Percentiles rank a stretch among this genome's conserved stretches.
These are phyloP conservation scores for Oeneis ivallda DNA, from an alignment of 2,888 invertebrate species.

Conservation along the genomic window DNA sequence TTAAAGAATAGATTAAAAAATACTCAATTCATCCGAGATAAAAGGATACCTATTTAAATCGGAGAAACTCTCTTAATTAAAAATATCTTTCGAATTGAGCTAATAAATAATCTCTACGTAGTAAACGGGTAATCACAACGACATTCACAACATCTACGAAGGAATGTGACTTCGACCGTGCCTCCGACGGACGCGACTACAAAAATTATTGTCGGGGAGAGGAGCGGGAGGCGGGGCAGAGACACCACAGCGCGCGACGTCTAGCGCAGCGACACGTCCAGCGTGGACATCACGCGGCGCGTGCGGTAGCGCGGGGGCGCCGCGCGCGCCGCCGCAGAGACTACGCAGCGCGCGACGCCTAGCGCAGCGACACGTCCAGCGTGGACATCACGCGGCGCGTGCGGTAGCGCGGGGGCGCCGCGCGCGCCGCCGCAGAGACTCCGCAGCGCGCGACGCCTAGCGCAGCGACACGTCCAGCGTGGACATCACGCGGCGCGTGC, in stretches of 20 bases:
- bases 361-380: constrained; percentile 32
- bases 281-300: constrained; percentile 42
- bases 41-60: constrained; percentile 49
- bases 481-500: constrained; percentile 48
- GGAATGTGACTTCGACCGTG: constrained; percentile 39
- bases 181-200: constrained; percentile 47
- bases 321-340: too few species aligned
- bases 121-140: constrained; percentile 45
- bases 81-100: constrained; percentile 44
- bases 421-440: too few species aligned
- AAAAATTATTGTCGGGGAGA: constrained; percentile 68
- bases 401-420: constrained; percentile 53
- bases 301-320: constrained; percentile 55
- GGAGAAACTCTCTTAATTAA: constrained; percentile 54
- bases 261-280: constrained; percentile 30
- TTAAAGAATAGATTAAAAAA: constrained; percentile 63
- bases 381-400: constrained; percentile 45
- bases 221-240: constrained; percentile 26
- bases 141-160: constrained; percentile 44
- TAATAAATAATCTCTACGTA: constrained; percentile 37
- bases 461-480: constrained; percentile 33
- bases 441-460: constrained; percentile 3
- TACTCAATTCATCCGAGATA: constrained; percentile 58
- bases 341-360: background rate
- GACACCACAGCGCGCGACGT: constrained; percentile 5